Evolutionary conservation across 2,888 invertebrate genomes (phyloP).

Genomic region (Archips crataeganus): DNA sequence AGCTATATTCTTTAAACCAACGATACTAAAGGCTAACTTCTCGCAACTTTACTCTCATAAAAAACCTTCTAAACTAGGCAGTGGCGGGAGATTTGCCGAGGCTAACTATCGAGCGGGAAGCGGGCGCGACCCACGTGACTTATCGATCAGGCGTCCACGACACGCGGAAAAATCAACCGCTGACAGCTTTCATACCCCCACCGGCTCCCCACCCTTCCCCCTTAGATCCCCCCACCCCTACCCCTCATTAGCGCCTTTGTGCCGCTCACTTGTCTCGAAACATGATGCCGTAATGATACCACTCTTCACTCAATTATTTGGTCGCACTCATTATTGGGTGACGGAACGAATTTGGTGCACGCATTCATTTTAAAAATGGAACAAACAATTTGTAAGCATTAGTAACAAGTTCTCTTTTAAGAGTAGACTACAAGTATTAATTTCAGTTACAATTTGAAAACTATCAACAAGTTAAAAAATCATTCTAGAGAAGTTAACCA

Average conservation of each 20-base stretch:
- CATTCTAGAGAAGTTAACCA: background rate
- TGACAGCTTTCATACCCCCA: conserved; percentile 82
- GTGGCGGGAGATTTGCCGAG: conserved; percentile 80
- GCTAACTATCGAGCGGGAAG: conserved; percentile 74
- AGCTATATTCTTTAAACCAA: too few species aligned
- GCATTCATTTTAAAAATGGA: background rate
- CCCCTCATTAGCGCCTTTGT: conserved; percentile 85
- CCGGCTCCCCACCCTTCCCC: conserved; percentile 50
- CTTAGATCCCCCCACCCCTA: conserved; percentile 53
- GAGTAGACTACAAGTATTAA: background rate
- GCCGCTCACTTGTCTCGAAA: conserved; percentile 83
- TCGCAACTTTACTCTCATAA: conserved; percentile 47
- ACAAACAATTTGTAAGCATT: background rate
- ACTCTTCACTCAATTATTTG: conserved; percentile 73
- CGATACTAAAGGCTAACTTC: conserved; percentile 4
- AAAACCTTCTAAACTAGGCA: conserved; percentile 52
- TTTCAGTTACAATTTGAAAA: background rate
- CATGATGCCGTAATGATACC: conserved; percentile 80
- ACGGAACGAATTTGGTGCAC: conserved; percentile 3
- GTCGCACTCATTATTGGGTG: conserved; percentile 50
- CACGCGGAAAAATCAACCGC: conserved; percentile 86
- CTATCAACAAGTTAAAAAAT: background rate
- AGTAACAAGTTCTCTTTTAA: background rate
- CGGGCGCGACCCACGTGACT: conserved; percentile 79
- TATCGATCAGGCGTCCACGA: conserved; percentile 84